These are phyloP conservation scores for Cephus spinipes DNA, from an alignment of 2,888 invertebrate species.

Conservation along the genomic window DNA sequence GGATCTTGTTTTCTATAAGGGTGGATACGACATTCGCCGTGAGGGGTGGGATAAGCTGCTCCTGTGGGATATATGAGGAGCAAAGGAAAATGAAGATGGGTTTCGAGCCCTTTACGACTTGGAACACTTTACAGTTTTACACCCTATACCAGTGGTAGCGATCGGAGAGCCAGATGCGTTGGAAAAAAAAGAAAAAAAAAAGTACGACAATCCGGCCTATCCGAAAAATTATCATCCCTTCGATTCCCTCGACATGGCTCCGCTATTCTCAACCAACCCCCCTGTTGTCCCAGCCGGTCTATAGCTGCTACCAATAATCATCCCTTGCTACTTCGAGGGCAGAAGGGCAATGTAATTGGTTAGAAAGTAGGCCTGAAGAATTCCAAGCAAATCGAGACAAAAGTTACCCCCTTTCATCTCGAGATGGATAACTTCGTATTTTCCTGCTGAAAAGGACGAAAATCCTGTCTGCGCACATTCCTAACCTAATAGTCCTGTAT, in stretches of 20 bases:
- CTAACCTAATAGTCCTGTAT: not conserved
- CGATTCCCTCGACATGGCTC: not conserved
- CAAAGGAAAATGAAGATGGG: constrained; percentile 5
- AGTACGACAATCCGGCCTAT: not conserved
- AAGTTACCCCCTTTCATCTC: not conserved
- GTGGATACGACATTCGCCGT: not conserved
- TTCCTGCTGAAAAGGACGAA: not conserved
- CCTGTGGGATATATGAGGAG: not conserved
- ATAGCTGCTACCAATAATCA: not conserved
- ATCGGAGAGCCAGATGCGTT: not conserved
- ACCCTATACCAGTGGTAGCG: not conserved
- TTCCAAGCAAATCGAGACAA: not conserved
- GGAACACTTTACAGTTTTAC: constrained; percentile 24
- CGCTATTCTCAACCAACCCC: not conserved
- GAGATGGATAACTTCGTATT: not conserved
- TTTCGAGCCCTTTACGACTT: constrained; percentile 20
- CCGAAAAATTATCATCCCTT: not conserved
- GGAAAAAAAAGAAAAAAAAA: not conserved
- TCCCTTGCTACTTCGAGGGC: not conserved
- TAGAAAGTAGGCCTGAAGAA: not conserved
- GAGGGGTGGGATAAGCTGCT: not conserved
- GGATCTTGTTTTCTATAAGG: constrained; percentile 2
- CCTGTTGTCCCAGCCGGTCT: too few species aligned
- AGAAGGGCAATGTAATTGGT: not conserved
- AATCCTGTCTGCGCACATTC: not conserved